Evolutionary conservation across 2,888 invertebrate genomes (phyloP).

Genomic region (Entomobrya proxima): DNA sequence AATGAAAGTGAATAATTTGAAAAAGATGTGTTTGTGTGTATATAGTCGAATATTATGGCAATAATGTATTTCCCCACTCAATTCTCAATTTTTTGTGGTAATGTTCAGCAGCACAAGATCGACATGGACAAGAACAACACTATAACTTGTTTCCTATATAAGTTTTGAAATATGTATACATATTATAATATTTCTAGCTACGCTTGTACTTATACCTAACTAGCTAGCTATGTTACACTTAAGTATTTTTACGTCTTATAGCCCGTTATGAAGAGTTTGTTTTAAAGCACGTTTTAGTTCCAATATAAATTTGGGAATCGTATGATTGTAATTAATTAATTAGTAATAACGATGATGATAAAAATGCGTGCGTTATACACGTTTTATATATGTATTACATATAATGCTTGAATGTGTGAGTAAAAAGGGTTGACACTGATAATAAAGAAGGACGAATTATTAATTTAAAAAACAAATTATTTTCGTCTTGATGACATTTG

Average conservation of each 20-base stretch:
- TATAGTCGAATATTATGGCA: too few species aligned
- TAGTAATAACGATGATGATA: slow-evolving; percentile 23
- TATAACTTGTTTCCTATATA: neutral
- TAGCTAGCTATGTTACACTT: neutral
- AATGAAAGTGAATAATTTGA: too few species aligned
- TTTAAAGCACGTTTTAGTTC: slow-evolving; percentile 62
- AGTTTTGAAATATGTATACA: neutral
- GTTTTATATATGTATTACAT: neutral
- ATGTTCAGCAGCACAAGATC: neutral
- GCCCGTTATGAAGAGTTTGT: slow-evolving; percentile 35
- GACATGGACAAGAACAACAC: neutral
- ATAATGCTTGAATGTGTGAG: too few species aligned
- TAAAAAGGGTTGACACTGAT: too few species aligned
- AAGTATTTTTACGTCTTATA: slow-evolving; percentile 19
- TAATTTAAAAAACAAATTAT: too few species aligned
- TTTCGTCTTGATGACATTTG: too few species aligned
- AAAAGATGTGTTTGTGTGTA: too few species aligned
- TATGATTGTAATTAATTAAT: slow-evolving; percentile 51
- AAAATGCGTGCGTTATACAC: neutral
- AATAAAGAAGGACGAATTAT: too few species aligned
- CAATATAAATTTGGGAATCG: slow-evolving; percentile 52
- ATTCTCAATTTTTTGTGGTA: too few species aligned
- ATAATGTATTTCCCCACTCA: too few species aligned
- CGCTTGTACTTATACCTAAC: neutral
- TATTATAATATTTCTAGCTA: neutral